Percentiles rank a stretch among this genome's conserved stretches.
Evolutionary conservation across 2,888 invertebrate genomes (phyloP).

Genomic region (Azorinus chamasolen): DNA sequence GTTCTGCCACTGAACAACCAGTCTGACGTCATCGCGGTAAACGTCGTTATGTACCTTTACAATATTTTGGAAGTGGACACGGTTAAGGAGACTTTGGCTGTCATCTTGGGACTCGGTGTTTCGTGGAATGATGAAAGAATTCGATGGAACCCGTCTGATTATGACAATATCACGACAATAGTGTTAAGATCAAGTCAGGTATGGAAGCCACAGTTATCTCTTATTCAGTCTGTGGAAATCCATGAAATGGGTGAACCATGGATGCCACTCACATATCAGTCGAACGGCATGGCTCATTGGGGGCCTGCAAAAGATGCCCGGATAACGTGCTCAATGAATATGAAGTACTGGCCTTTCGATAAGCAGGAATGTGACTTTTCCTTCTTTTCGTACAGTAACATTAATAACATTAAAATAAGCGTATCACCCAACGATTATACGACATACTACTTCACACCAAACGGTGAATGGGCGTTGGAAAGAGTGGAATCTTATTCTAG

Average conservation of each 20-base stretch:
- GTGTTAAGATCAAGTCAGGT: conserved; percentile 24
- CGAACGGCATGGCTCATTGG: conserved; percentile 14
- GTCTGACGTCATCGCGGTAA: conserved; percentile 17
- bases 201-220: conserved; percentile 29
- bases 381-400: conserved; percentile 14
- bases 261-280: conserved; percentile 12
- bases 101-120: background rate
- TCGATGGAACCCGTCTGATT: conserved; percentile 20
- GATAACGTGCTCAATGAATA: conserved; percentile 31
- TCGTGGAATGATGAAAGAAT: conserved; percentile 37
- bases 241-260: conserved; percentile 1
- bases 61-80: conserved; percentile 25
- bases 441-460: background rate
- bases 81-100: conserved; percentile 19
- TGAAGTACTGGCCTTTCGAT: conserved; percentile 57
- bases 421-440: background rate
- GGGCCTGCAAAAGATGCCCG: conserved; percentile 13
- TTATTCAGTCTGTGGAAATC: conserved; percentile 20
- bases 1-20: conserved; percentile 32
- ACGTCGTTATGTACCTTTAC: conserved; percentile 14
- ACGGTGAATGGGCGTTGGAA: conserved; percentile 12
- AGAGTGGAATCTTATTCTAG: background rate
- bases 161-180: conserved; percentile 20
- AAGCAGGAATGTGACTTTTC: conserved; percentile 35
- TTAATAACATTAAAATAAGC: background rate